Percentiles rank a stretch among this genome's conserved stretches.
These are phyloP conservation scores for Tachysurus fulvidraco DNA, from an alignment of 2,113 vertebrate genomes.

Conservation along the genomic window DNA sequence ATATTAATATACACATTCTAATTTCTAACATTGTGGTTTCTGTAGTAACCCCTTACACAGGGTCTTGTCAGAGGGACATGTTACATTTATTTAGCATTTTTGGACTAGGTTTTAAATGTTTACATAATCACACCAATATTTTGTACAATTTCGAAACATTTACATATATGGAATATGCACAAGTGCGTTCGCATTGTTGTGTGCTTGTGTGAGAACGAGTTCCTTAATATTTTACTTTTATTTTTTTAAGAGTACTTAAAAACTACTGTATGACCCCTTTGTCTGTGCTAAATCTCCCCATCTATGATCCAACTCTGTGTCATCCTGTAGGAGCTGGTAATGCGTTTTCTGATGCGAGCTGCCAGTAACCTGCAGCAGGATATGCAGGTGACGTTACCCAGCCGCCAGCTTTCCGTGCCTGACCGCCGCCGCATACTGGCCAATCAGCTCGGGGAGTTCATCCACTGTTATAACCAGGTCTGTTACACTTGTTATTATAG, in stretches of 20 bases:
- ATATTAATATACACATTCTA: not conserved
- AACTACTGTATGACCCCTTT: not conserved
- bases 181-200: too few relatives aligned
- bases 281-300: not conserved
- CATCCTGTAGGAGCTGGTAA: slow-evolving; percentile 83
- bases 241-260: not conserved
- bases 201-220: too few relatives aligned
- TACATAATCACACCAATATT: not conserved
- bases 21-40: too few relatives aligned
- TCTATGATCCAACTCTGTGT: not conserved
- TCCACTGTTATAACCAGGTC: slow-evolving; percentile 86
- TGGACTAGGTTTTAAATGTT: too few relatives aligned
- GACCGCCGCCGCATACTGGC: slow-evolving; percentile 86
- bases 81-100: too few relatives aligned
- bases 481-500: not conserved
- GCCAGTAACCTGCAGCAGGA: slow-evolving; percentile 87
- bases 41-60: not conserved
- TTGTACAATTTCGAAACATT: not conserved
- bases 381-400: slow-evolving; percentile 80
- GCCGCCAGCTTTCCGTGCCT: slow-evolving; percentile 73
- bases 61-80: not conserved
- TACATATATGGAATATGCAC: not conserved
- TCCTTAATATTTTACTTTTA: not conserved
- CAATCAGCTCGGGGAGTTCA: slow-evolving; percentile 87
- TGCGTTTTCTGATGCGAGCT: slow-evolving; percentile 88